These are phyloP conservation scores for Microcebus ravelobensis DNA, from an alignment of 2,113 vertebrate species.

Conservation along the genomic window DNA sequence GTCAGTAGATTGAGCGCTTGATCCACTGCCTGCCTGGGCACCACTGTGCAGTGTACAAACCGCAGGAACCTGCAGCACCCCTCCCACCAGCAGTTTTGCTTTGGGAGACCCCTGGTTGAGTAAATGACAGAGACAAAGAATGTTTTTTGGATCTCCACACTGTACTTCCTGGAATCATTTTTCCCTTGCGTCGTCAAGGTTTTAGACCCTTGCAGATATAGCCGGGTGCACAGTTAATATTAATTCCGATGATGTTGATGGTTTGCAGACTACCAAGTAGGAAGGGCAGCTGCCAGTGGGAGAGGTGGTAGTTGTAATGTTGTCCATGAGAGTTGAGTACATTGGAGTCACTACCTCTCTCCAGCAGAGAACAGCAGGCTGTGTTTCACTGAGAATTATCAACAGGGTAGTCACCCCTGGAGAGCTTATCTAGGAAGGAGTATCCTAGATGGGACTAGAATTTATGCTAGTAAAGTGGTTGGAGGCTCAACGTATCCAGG, in stretches of 20 bases:
- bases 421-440: not conserved
- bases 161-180: not conserved
- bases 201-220: not conserved
- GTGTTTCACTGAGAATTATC: not conserved
- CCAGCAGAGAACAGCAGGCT: not conserved
- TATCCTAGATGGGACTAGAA: not conserved
- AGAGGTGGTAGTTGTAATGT: not conserved
- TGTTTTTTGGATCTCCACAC: not conserved
- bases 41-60: accelerated
- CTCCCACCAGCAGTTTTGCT: not conserved
- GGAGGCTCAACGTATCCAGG: not conserved
- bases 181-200: not conserved
- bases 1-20: not conserved
- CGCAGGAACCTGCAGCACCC: not conserved
- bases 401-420: not conserved
- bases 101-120: not conserved
- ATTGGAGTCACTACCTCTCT: not conserved
- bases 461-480: not conserved
- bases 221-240: not conserved
- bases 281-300: no score
- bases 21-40: not conserved
- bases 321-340: not conserved
- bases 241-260: not conserved
- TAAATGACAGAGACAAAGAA: not conserved
- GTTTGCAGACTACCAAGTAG: not conserved